A percentile compares a stretch with the other conserved stretches of the same genome.
Conservation (phyloP, 2,888 invertebrate genomes). For the Oxycera nigricornis region DNA sequence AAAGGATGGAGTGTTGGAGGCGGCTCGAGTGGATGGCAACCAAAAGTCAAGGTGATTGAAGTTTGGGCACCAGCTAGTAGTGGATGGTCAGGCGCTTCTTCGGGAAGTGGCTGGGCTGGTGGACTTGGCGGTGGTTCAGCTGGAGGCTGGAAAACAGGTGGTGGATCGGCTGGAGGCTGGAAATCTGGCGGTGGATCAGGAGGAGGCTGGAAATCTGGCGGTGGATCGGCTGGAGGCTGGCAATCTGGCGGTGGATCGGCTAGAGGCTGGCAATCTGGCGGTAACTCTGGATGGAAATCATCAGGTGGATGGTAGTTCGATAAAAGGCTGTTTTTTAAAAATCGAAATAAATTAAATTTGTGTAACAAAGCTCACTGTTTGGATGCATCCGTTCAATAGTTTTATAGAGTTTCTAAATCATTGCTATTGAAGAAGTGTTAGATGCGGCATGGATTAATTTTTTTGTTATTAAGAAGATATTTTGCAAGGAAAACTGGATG, state of each 20-base stretch:
- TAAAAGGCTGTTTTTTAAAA: not conserved
- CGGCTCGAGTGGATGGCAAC: conserved; percentile 7
- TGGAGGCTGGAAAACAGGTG: not conserved
- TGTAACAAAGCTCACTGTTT: too few species aligned
- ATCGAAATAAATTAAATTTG: not conserved
- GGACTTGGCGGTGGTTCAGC: not conserved
- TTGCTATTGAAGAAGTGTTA: too few species aligned
- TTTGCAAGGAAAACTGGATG: too few species aligned
- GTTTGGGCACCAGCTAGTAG: not conserved
- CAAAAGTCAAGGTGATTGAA: conserved; percentile 7
- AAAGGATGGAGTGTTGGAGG: not conserved
- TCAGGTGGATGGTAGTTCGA: conserved; percentile 10
- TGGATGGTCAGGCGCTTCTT: not conserved
- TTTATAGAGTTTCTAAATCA: too few species aligned
- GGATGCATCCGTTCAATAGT: too few species aligned
- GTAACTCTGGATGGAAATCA: conserved; percentile 29
- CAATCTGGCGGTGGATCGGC: not conserved
- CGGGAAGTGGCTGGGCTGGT: conserved; percentile 8
- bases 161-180: not conserved
- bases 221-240: not conserved
- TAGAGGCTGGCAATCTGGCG: conserved; percentile 3
- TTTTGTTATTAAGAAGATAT: too few species aligned
- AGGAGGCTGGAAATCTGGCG: not conserved
- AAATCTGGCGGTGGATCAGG: not conserved
- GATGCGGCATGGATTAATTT: too few species aligned